phyloP scores from a whole-genome alignment of 2,113 vertebrate species.

The Aleadryas rufinucha region DNA sequence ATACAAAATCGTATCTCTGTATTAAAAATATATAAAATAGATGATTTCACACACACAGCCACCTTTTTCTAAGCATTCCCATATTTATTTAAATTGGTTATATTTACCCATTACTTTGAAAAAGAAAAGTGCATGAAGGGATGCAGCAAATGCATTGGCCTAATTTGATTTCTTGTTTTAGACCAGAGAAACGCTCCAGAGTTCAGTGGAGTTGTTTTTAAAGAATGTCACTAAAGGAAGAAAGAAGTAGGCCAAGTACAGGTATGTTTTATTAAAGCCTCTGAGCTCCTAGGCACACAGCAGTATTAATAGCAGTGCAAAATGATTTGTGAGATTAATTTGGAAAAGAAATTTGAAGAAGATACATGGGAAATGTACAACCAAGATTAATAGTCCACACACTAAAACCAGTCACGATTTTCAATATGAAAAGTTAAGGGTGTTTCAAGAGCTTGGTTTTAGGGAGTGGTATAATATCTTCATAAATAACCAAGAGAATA shows the following conservation, averaged over 20 bases:
- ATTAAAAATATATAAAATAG: not conserved
- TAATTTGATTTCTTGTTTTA: not conserved
- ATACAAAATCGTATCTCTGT: not conserved
- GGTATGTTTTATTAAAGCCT: conserved; percentile 30
- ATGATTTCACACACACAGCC: not conserved
- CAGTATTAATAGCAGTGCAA: not conserved
- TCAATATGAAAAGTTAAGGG: not conserved
- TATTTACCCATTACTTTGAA: not conserved
- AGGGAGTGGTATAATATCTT: not conserved
- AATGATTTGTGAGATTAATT: not conserved
- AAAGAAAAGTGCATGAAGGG: not conserved
- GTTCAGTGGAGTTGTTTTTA: not conserved
- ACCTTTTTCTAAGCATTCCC: not conserved
- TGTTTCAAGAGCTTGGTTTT: not conserved
- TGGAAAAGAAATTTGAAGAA: not conserved
- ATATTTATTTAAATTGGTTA: not conserved
- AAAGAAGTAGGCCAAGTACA: conserved; percentile 6
- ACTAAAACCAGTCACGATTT: not conserved
- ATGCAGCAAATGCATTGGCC: not conserved
- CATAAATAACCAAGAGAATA: not conserved
- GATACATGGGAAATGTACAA: not conserved
- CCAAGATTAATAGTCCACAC: not conserved
- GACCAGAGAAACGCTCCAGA: fast-evolving
- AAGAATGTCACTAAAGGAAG: not conserved
- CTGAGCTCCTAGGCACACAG: not conserved